A percentile compares a stretch with the other conserved stretches of the same genome.
These are phyloP conservation scores for Eremobia ochroleuca DNA, from an alignment of 2,888 invertebrate species.

Conservation along the genomic window DNA sequence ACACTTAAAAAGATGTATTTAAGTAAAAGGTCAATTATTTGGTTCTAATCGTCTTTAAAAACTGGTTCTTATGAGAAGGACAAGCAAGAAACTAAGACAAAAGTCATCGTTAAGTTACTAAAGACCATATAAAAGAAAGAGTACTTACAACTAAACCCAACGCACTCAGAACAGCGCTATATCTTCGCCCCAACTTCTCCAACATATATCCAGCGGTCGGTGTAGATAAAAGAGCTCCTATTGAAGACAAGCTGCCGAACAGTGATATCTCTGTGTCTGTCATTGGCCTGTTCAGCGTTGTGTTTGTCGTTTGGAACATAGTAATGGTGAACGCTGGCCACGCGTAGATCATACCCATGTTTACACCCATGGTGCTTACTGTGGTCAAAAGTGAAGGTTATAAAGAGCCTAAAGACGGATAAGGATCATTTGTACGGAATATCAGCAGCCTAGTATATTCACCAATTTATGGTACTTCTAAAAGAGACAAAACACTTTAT, in stretches of 20 bases:
- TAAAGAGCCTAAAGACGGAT: too few relatives aligned
- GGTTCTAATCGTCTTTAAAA: background rate
- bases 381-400: background rate
- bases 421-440: background rate
- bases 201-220: constrained; percentile 72
- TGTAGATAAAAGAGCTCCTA: constrained; percentile 76
- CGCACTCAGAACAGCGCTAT: constrained; percentile 69
- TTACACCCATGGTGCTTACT: constrained; percentile 53
- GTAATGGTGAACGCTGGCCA: constrained; percentile 81
- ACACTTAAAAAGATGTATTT: background rate
- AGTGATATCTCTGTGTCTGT: constrained; percentile 76
- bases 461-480: too few relatives aligned
- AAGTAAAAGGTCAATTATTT: background rate
- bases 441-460: background rate
- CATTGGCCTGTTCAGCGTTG: constrained; percentile 79
- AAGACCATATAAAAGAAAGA: background rate
- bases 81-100: background rate
- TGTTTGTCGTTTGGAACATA: constrained; percentile 77
- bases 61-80: background rate
- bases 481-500: too few relatives aligned
- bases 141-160: constrained; percentile 77
- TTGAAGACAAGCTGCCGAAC: constrained; percentile 78
- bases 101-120: background rate
- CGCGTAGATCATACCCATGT: constrained; percentile 77
- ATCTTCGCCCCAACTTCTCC: constrained; percentile 77